These are phyloP conservation scores for Pollicipes pollicipes DNA, from an alignment of 1,140 invertebrate genomes.

Conservation along the genomic window DNA sequence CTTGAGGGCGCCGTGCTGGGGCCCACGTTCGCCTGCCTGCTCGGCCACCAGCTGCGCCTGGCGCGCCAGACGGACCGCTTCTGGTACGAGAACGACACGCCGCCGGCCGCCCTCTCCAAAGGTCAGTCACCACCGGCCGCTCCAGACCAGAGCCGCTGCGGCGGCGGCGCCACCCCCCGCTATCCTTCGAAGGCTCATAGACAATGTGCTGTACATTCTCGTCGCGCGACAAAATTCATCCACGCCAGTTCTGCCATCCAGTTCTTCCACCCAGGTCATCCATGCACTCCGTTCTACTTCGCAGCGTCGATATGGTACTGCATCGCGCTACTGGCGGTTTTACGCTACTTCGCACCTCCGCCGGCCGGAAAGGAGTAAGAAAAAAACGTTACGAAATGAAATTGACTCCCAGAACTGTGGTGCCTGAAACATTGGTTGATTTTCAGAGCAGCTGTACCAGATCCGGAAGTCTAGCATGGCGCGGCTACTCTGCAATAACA, in stretches of 20 bases:
- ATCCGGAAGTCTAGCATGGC: constrained; percentile 50
- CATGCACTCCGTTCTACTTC: too few relatives aligned
- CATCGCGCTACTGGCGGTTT: too few relatives aligned
- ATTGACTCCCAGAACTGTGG: too few relatives aligned
- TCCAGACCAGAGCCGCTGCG: not conserved
- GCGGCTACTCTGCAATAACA: constrained; percentile 45
- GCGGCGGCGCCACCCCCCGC: not conserved
- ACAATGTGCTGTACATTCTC: not conserved
- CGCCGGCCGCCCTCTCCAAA: constrained; percentile 55
- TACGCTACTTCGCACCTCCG: too few relatives aligned
- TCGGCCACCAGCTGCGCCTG: constrained; percentile 77
- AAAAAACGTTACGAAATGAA: too few relatives aligned
- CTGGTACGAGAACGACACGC: constrained; percentile 88
- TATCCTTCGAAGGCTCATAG: not conserved
- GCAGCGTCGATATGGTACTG: too few relatives aligned
- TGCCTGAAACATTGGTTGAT: not conserved
- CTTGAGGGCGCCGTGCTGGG: constrained; percentile 66
- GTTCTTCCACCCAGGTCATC: too few relatives aligned
- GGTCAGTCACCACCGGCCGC: too few relatives aligned
- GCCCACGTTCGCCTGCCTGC: constrained; percentile 74
- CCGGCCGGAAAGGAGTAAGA: too few relatives aligned
- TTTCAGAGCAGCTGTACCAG: constrained; percentile 54
- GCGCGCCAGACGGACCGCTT: constrained; percentile 67
- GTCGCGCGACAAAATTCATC: not conserved
- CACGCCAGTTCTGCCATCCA: too few relatives aligned